phyloP scores from a whole-genome alignment of 1,140 invertebrate species.

The Sitophilus oryzae region DNA sequence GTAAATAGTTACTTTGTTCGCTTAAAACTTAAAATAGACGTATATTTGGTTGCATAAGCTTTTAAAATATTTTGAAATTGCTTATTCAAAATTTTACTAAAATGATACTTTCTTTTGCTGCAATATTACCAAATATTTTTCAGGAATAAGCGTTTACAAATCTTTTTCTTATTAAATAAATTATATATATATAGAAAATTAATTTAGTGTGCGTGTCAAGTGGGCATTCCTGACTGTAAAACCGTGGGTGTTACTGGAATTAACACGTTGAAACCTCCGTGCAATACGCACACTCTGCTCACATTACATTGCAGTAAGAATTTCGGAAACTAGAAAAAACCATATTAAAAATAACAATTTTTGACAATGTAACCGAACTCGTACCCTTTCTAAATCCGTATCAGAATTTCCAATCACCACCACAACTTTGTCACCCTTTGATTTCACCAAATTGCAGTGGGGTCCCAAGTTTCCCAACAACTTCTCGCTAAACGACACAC shows the following conservation, averaged over 20 bases:
- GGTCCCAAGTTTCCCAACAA: conserved; percentile 56
- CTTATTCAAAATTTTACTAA: no score
- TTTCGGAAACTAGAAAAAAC: conserved; percentile 60
- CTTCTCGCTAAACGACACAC: conserved; percentile 62
- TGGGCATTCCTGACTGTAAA: conserved; percentile 33
- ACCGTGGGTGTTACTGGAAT: conserved; percentile 58
- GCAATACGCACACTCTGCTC: conserved; percentile 61
- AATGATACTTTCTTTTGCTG: no score
- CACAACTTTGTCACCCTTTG: conserved; percentile 59
- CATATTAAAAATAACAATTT: conserved; percentile 1
- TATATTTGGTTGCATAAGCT: no score
- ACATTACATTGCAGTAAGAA: conserved; percentile 63
- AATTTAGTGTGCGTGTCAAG: background rate
- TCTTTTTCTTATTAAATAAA: background rate
- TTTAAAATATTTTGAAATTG: no score
- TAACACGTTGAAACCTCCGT: conserved; percentile 64
- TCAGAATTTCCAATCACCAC: conserved; percentile 73
- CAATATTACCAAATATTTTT: no score
- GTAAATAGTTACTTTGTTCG: no score
- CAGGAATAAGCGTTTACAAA: no score
- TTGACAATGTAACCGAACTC: conserved; percentile 4
- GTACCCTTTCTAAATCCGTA: conserved; percentile 68
- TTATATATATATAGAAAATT: background rate
- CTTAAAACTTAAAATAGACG: no score
- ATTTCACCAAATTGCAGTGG: conserved; percentile 54